Evolutionary conservation across 2,888 invertebrate genomes (phyloP).

Genomic region (Sarcophaga subvicina): DNA sequence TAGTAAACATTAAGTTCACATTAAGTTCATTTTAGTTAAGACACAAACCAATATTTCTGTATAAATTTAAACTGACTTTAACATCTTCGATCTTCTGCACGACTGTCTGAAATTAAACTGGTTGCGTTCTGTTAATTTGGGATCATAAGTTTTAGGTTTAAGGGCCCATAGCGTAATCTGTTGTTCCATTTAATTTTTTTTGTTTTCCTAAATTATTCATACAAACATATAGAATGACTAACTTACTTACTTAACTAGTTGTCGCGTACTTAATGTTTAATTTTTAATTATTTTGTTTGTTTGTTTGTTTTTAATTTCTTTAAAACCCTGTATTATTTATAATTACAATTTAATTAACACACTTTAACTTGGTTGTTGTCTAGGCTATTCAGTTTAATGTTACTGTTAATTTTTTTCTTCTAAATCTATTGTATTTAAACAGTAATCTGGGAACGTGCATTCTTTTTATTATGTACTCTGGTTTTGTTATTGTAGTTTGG

Average conservation of each 20-base stretch:
- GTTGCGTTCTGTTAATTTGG: too few relatives aligned
- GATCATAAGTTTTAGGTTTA: too few relatives aligned
- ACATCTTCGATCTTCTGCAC: constrained; percentile 16
- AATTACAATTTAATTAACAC: constrained; percentile 52
- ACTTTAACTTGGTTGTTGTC: constrained; percentile 34
- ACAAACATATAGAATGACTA: constrained; percentile 35
- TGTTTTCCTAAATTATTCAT: constrained; percentile 4
- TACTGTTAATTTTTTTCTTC: neutral
- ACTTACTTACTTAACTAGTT: constrained; percentile 30
- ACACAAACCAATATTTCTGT: neutral
- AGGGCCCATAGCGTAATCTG: too few relatives aligned
- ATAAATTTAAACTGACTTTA: neutral
- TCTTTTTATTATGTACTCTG: constrained; percentile 1
- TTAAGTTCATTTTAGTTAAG: neutral
- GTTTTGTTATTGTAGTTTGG: constrained; percentile 1
- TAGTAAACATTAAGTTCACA: too few relatives aligned
- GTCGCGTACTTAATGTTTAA: constrained; percentile 4
- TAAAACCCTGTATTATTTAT: constrained; percentile 63
- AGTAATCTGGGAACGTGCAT: constrained; percentile 51
- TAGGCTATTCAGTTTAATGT: neutral
- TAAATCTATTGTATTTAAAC: constrained; percentile 38
- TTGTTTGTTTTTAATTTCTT: constrained; percentile 3
- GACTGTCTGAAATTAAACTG: neutral
- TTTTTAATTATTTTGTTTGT: neutral
- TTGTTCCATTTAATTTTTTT: neutral